Evolutionary conservation across 1,140 invertebrate species (phyloP), one percentile per base, ranked within the genome.

Genomic region (Episyrphus balteatus): DNA sequence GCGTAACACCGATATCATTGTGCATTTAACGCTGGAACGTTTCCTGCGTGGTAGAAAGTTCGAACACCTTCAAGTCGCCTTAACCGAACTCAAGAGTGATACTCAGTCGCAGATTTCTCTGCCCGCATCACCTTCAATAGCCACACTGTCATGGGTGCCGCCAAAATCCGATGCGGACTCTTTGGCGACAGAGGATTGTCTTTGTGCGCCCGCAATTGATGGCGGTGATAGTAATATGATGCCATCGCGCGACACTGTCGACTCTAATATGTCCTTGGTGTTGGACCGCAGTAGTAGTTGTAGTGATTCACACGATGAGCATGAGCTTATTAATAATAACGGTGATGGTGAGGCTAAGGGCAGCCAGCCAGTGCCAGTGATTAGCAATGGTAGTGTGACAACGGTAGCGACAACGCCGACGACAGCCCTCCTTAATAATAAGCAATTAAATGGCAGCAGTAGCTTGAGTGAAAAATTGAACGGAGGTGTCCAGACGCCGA

Each of bases 1-100:
- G 41, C 74, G 87, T 36, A 86, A 85, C 55, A 92, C 90, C n/a
- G 86, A 86, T 26, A 82, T 84, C 59, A 74, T 77, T 45, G 87
- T 91, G 15, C 75, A 76, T 46, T 73, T 95, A 50, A 83, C 86
- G 44, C 72, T 95, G 56, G 87, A 90, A 55, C 76, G 90, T 42
- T 93, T 92, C 62, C 72, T 91, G 42, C 75, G 88, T 50, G 90
- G 89, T 43, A 82, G 86, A 44, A 92, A 92, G 62, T 92, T 80
- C 74, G 88, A 92, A 63, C 88, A 91, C 64, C 73, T 93, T 18
- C 88, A 92, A 69, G 76, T 86, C 62, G 87, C 86, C 30, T 82
- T 90, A 55, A 68, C 66, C 1, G 63, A 68, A 48, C 52, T 83
- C 78, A 81, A 79, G 61, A 78, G 81, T 57, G 77, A 82, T 42